Base-by-base conservation (phyloP, 2,888 invertebrate species). In the Sisyra terminalis region DNA sequence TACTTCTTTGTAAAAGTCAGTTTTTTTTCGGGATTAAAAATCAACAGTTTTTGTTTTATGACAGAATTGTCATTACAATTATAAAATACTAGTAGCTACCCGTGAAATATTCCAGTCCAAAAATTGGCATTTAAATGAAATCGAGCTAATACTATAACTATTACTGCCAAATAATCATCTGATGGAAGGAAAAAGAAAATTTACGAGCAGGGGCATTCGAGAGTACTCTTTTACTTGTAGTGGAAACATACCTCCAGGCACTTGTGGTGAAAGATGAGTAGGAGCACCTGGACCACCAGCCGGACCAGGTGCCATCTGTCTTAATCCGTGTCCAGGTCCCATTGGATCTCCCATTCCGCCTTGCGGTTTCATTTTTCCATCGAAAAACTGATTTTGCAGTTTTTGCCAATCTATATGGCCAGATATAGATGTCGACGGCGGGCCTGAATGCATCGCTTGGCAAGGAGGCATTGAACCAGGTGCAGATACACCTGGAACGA, bases 331-430 rank as follows among this genome's bases (percentile, higher is more conserved):
- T 13, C 46, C 45, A 38, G 43, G 43, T 13, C 46, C 45, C 10
- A 40, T 40, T 15, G 38, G 18, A 11, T 14, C 11, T n/a, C 40
- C 45, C 60, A 59, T 46, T 63, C 66, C 61, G 46, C 67, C 53
- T 44, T 67, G 66, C 39, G 63, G 66, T 49, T 70, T 70, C 65
- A 68, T 70, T 50, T 75, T 75, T 54, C 78, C 73, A 52, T 88
- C 87, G 54, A 79, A 80, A 63, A 83, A 87, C 60, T 88, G 86
- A 56, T 85, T 81, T 55, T 89, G 89, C 50, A 90, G 63, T 60
- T 90, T 88, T 53, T 85, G 83, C 92, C 92, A 92, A 57, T 92
- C 90, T 60, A 86, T 73, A 61, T 83, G 82, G 4, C 76, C 75
- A 49, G 71, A 63, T 30, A 66, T 61, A 31, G 65, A 57, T 48